Evolutionary conservation across 2,113 vertebrate species (phyloP).

Genomic region (Rhynchomys soricoides): DNA sequence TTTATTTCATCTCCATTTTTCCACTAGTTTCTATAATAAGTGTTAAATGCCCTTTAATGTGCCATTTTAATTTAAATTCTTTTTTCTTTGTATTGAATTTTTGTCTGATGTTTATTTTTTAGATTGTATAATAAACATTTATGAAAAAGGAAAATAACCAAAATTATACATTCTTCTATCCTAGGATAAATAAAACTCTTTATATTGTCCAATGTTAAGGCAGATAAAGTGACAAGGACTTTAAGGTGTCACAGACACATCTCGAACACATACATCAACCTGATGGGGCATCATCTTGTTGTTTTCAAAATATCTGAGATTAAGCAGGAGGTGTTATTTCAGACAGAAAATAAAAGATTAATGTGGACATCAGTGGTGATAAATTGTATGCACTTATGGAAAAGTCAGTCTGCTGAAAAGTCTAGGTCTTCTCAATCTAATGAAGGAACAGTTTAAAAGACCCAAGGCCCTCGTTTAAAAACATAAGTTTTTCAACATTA

Average conservation of each 20-base stretch:
- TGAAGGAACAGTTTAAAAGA: constrained; percentile 40
- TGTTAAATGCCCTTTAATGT: background rate
- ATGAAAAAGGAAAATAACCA: background rate
- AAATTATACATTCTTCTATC: background rate
- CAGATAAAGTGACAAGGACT: background rate
- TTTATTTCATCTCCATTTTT: background rate
- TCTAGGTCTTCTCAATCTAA: constrained; percentile 47
- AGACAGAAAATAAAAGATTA: constrained; percentile 71
- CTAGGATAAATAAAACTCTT: background rate
- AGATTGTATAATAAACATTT: background rate
- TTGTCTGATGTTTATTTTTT: background rate
- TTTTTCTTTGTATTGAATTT: background rate
- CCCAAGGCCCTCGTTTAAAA: constrained; percentile 62
- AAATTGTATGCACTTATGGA: constrained; percentile 40
- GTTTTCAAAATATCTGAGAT: constrained; percentile 44
- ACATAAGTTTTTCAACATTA: constrained; percentile 57
- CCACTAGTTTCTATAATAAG: background rate
- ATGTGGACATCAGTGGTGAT: constrained; percentile 63
- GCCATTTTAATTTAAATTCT: background rate
- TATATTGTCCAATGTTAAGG: background rate
- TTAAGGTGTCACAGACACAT: constrained; percentile 50
- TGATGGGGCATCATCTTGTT: constrained; percentile 3
- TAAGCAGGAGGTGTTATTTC: constrained; percentile 62
- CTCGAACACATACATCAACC: constrained; percentile 1
- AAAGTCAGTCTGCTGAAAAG: constrained; percentile 46